Percentiles rank a stretch among this genome's conserved stretches.
Evolutionary conservation across 2,113 vertebrate genomes (phyloP).

Genomic region (Myocastor coypus): DNA sequence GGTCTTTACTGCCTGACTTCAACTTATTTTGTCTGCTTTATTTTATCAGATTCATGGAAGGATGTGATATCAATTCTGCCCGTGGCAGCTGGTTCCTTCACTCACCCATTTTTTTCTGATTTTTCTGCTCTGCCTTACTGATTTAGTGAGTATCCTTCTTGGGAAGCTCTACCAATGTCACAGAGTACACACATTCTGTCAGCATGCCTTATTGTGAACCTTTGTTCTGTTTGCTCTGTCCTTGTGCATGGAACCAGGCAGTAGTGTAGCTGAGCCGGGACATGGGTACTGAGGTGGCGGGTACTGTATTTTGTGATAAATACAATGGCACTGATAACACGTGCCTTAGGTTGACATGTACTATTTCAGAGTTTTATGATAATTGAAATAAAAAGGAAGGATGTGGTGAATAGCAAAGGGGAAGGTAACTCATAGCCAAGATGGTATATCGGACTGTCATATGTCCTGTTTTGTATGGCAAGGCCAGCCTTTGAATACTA

Average conservation of each 20-base stretch:
- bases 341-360: slow-evolving; percentile 14
- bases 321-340: slow-evolving; percentile 43
- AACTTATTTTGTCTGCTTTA: not conserved
- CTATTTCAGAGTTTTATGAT: slow-evolving; percentile 55
- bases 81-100: too few relatives aligned
- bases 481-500: not conserved
- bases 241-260: slow-evolving; percentile 58
- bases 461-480: not conserved
- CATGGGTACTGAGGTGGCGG: not conserved
- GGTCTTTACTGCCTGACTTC: not conserved
- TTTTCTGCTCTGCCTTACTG: not conserved
- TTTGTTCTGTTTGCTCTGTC: slow-evolving; percentile 64
- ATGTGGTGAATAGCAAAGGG: not conserved
- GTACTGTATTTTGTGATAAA: slow-evolving; percentile 46
- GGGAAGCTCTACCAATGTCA: slow-evolving; percentile 71
- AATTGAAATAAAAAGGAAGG: slow-evolving; percentile 33
- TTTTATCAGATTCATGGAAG: not conserved
- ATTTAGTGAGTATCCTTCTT: not conserved
- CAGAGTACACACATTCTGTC: slow-evolving; percentile 67
- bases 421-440: not conserved
- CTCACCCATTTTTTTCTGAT: not conserved
- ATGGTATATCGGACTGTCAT: not conserved
- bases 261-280: slow-evolving; percentile 57
- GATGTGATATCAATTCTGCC: not conserved
- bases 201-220: slow-evolving; percentile 61